Conservation (phyloP, 2,888 invertebrate genomes). For the Cloeon dipterum region DNA sequence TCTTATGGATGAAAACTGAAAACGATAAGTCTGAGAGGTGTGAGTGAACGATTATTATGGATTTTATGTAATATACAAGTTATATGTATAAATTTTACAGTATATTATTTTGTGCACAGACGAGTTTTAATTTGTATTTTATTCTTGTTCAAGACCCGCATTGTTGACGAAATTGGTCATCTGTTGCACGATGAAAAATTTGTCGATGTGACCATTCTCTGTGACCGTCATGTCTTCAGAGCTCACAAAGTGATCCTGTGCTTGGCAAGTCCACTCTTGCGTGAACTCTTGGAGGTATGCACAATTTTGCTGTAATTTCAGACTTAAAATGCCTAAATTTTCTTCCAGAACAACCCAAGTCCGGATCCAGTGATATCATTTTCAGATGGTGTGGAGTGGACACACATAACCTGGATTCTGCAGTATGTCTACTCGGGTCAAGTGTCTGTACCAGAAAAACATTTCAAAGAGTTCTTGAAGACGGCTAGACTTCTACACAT, state of each 20-base stretch:
- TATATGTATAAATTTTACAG: too few species aligned
- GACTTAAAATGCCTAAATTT: background rate
- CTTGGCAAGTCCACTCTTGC: background rate
- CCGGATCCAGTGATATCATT: background rate
- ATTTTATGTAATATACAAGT: too few species aligned
- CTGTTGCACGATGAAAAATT: background rate
- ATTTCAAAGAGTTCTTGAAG: background rate
- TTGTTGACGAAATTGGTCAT: background rate
- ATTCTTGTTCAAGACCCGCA: background rate
- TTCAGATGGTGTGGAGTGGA: background rate
- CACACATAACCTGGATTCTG: background rate
- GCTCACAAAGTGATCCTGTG: background rate
- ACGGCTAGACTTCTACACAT: background rate
- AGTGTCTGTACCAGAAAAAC: background rate
- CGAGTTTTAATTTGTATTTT: too few species aligned
- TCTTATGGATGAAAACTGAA: background rate
- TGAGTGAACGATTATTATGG: too few species aligned
- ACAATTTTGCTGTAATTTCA: background rate
- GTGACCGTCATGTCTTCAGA: background rate
- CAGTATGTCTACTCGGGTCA: background rate
- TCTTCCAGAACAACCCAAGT: background rate
- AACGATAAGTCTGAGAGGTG: too few species aligned
- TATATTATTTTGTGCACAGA: too few species aligned
- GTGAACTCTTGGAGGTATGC: background rate
- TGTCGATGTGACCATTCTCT: background rate